Evolutionary conservation across 37 sponge, comb jelly and placozoan species (phyloP), one percentile per base, ranked within the genome.

Genomic region (Spongilla lacustris): DNA sequence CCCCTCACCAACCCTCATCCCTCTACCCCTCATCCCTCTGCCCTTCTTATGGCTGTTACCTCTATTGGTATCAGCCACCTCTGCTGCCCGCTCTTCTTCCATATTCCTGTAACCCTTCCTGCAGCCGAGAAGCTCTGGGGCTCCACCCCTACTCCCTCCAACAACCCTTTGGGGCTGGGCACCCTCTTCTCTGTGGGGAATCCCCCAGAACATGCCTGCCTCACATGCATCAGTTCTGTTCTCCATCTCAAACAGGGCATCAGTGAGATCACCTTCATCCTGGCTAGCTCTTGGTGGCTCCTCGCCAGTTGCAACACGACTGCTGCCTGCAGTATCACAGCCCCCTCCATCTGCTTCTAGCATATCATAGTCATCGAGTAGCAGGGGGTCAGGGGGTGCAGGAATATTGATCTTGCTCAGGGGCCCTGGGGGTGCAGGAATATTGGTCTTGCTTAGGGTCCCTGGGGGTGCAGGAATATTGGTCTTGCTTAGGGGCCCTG

Each of bases 181-280:
- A 58, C 58, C 58, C 58, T 58, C 58, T 14, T 58, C 41, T 41
- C 41, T 14, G 11, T 14, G 19, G 12, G 58, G 58, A 14, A 58
- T 14, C 58, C 58, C 58, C 58, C 58, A 58, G 48, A 86, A 86
- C 73, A 36, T 50, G 5, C 66, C 37, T 34, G 48, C 77, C 36
- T 82, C 88, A 25, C 69, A 83, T 12, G 81, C 77, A 37, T 76
- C 88, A 25, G 34, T 75, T 27, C 68, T 68, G 58, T 82, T 77
- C 50, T 88, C 83, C 24, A 23, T 77, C 12, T 71, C 88, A 88
- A 88, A 88, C 68, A 88, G 48, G 19, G 88, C 88, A 74, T 88
- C 88, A 58, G 82, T 81, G 19, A 81, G n/a, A 29, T 88, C 83
- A 19, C 46, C 48, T 9, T 17, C 58, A 1, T 58, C 58, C 33